These are phyloP conservation scores for Dipodomys spectabilis DNA, from an alignment of 2,113 vertebrate species.

Conservation along the genomic window DNA sequence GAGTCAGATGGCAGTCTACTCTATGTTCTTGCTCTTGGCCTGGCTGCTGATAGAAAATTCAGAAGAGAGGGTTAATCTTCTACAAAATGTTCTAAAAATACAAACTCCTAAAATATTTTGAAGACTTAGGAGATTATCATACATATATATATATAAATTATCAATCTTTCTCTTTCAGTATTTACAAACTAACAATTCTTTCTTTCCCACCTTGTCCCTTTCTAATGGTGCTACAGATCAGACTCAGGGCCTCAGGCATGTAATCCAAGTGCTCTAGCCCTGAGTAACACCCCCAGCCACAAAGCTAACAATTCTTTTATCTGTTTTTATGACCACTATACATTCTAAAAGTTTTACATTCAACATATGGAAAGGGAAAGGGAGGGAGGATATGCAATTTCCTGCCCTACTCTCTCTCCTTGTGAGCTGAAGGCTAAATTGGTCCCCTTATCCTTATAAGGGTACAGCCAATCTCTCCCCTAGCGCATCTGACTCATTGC, in stretches of 20 bases:
- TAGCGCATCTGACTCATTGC: not conserved
- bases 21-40: not conserved
- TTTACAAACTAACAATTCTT: slow-evolving; percentile 41
- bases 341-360: slow-evolving; percentile 24
- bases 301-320: not conserved
- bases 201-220: not conserved
- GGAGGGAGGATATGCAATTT: not conserved
- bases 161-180: not conserved
- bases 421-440: slow-evolving; percentile 26
- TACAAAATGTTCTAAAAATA: slow-evolving; percentile 18
- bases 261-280: not conserved
- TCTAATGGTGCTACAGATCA: not conserved
- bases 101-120: not conserved
- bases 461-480: not conserved
- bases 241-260: not conserved
- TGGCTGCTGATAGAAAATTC: not conserved
- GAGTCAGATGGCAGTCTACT: not conserved
- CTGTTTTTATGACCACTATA: not conserved
- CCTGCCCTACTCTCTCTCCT: not conserved
- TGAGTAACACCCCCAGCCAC: not conserved
- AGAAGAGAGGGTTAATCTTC: not conserved
- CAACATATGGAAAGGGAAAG: not conserved
- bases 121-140: not conserved
- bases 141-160: not conserved
- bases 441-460: not conserved